Base-by-base conservation (phyloP, 2,797 vertebrate species). In the Karalla daura region DNA sequence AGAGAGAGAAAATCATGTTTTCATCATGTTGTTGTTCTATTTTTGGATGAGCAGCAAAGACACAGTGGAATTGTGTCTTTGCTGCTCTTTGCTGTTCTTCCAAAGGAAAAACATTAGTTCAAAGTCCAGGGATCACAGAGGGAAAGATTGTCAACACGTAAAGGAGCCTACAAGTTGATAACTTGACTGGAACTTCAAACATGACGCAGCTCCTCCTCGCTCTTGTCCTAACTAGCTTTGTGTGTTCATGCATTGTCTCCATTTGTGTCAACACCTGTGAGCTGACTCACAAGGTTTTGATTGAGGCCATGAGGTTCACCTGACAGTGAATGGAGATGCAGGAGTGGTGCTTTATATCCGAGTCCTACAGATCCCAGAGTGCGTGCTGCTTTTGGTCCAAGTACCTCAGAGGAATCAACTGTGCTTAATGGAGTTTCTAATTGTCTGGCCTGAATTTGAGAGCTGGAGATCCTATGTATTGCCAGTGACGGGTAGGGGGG, bases 351-450 rank as follows among this genome's bases (percentile, higher is more conserved):
- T 76, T 78, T 56, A 49, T 81, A 71, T 74, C 45, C 15, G 18
- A 72, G 80, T 70, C 67, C 66, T 46, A 63, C 74, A 78, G 80
- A 80, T 89, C 89, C 87, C 86, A 86, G 70, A 70, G 84, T 76
- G 82, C 44, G 8, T 37, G 75, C 88, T 89, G 84, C 83, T 91
- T 91, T 89, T 88, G 90, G 86, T 91, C 85, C 89, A 85, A 76
- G 66, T 41, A 74, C 71, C 90, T 89, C 88, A 41, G 75, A 89
- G 91, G 87, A 90, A 88, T 90, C 86, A 75, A 52, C 85, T 90
- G 86, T 85, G 86, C 91, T 89, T 90, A 83, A 92, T 92, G 89
- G 87, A 89, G 83, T 88, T 89, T 83, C 85, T 90, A 91, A 91
- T 92, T 91, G 83, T 90, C 88, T 90, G 90, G 53, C 90, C 91